phyloP scores from a whole-genome alignment of 2,797 vertebrate genomes.

The Acropternis orthonyx region DNA sequence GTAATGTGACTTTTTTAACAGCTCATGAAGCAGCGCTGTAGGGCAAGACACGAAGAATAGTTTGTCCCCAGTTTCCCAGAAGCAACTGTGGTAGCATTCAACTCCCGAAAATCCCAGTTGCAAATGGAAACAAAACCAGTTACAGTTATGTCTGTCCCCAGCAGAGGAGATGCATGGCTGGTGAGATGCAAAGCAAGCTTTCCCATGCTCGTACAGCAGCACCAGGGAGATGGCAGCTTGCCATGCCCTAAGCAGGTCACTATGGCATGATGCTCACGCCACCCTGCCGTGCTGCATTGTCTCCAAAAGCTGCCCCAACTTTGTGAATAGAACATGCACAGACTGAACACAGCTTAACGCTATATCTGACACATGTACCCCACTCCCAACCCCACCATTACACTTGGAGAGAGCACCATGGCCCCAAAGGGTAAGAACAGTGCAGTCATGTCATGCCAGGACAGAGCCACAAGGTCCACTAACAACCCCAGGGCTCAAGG shows the following conservation, averaged over 20 bases:
- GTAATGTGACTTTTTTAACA: neutral
- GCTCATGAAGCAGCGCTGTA: neutral
- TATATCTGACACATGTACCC: fast-evolving
- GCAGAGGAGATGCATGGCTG: neutral
- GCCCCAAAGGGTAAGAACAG: neutral
- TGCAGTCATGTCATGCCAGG: neutral
- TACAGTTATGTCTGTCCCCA: neutral
- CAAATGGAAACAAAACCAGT: neutral
- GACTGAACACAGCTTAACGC: neutral
- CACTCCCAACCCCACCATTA: neutral
- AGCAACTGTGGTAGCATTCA: neutral
- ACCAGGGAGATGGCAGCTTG: neutral
- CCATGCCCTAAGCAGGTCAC: neutral
- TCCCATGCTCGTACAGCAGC: fast-evolving
- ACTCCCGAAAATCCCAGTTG: neutral
- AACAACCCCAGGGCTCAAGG: neutral
- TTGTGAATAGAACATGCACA: fast-evolving
- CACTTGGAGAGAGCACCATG: neutral
- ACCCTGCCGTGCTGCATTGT: neutral
- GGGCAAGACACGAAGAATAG: neutral
- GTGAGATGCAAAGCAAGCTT: fast-evolving
- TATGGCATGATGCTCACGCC: fast-evolving
- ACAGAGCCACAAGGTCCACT: neutral
- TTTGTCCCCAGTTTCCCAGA: neutral
- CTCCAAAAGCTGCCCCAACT: neutral